Evolutionary conservation across 2,888 invertebrate genomes (phyloP).

Genomic region (Morpho helenor): DNA sequence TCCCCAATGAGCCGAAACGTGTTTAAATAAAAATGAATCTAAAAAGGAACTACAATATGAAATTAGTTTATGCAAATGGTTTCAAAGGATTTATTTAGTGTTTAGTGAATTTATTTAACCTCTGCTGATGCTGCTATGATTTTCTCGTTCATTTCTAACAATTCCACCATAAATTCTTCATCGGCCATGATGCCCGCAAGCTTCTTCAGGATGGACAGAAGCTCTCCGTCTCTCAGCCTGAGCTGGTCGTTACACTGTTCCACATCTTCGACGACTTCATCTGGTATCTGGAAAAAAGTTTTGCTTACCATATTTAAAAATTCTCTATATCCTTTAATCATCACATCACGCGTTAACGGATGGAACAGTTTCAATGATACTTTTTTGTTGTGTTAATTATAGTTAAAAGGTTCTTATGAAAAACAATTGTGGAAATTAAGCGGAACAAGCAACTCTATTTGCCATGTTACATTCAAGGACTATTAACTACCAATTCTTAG

Average conservation of each 20-base stretch:
- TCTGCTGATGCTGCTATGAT: slow-evolving; percentile 77
- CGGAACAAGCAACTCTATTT: no score
- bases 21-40: slow-evolving; percentile 27
- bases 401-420: no score
- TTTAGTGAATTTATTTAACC: slow-evolving; percentile 15
- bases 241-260: slow-evolving; percentile 87
- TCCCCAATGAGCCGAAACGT: slow-evolving; percentile 47
- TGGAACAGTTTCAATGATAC: no score
- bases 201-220: slow-evolving; percentile 82
- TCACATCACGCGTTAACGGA: no score
- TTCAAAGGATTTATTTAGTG: background rate
- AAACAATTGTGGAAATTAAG: no score
- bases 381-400: no score
- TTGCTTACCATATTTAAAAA: background rate
- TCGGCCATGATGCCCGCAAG: slow-evolving; percentile 86
- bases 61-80: slow-evolving; percentile 32
- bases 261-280: slow-evolving; percentile 81
- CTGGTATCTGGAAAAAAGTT: slow-evolving; percentile 77
- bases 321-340: no score
- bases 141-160: slow-evolving; percentile 86
- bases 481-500: no score
- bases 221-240: slow-evolving; percentile 81
- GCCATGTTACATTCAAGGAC: no score
- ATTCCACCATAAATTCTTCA: slow-evolving; percentile 85
- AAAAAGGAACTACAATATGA: slow-evolving; percentile 16